Evolutionary conservation across 2,888 invertebrate species (phyloP).

Genomic region (Caenorhabditis sp.): DNA sequence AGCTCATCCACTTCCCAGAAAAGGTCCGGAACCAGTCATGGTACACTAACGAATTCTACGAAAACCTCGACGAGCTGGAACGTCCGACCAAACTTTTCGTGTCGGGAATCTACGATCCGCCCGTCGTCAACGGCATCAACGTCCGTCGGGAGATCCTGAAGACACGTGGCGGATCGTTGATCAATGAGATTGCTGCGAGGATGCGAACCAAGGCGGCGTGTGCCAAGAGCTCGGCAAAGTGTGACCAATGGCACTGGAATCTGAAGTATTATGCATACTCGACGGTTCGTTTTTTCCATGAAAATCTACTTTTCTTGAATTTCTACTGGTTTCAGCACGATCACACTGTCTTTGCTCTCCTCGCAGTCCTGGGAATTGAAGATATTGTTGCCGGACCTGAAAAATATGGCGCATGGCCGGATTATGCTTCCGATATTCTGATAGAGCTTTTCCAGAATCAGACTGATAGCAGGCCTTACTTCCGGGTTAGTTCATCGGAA

Average conservation of each 20-base stretch:
- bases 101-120: constrained; percentile 49
- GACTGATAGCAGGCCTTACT: constrained; percentile 16
- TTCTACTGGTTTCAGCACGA: constrained; percentile 28
- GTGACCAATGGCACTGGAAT: constrained; percentile 23
- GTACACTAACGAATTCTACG: constrained; percentile 36
- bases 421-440: constrained; percentile 37
- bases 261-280: constrained; percentile 54
- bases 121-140: constrained; percentile 44
- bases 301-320: neutral
- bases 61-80: constrained; percentile 21
- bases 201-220: constrained; percentile 46
- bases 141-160: constrained; percentile 39
- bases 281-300: constrained; percentile 18
- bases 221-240: constrained; percentile 17
- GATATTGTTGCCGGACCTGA: constrained; percentile 24
- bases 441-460: constrained; percentile 39
- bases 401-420: constrained; percentile 44
- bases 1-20: constrained; percentile 47
- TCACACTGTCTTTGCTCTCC: constrained; percentile 37
- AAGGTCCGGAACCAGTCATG: constrained; percentile 29
- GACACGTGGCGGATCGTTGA: constrained; percentile 40
- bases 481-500: constrained; percentile 14
- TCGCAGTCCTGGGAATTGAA: constrained; percentile 37
- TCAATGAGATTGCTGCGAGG: constrained; percentile 46
- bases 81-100: constrained; percentile 32